A percentile compares a stretch with the other conserved stretches of the same genome.
These are phyloP conservation scores for Clarias pachynema DNA, from an alignment of 2,797 vertebrate species.

Conservation along the genomic window DNA sequence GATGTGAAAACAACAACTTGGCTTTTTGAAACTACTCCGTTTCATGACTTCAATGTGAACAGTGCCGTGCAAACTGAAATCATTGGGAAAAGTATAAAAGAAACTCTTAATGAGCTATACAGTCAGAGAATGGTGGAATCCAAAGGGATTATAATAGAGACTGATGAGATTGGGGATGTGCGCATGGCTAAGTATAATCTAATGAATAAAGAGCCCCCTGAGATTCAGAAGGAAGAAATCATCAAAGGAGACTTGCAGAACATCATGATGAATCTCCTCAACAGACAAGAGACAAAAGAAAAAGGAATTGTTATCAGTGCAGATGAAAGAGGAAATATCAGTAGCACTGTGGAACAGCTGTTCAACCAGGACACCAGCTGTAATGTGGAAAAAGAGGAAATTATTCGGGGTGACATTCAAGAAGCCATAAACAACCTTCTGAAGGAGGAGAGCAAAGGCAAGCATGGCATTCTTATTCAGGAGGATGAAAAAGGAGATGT, in stretches of 20 bases:
- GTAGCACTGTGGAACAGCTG: constrained; percentile 82
- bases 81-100: constrained; percentile 86
- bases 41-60: constrained; percentile 85
- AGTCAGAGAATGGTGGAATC: constrained; percentile 85
- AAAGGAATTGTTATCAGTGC: constrained; percentile 80
- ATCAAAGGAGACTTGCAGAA: constrained; percentile 85
- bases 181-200: constrained; percentile 93
- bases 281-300: constrained; percentile 73
- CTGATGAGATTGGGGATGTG: constrained; percentile 89
- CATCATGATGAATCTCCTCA: constrained; percentile 88
- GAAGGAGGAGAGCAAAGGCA: constrained; percentile 68
- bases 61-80: constrained; percentile 82
- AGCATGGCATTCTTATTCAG: constrained; percentile 90
- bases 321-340: constrained; percentile 88
- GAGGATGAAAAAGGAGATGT: constrained; percentile 91
- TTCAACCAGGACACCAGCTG: constrained; percentile 77
- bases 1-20: constrained; percentile 90
- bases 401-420: constrained; percentile 84
- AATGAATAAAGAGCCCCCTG: constrained; percentile 85
- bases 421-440: constrained; percentile 86
- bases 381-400: constrained; percentile 81
- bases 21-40: constrained; percentile 92
- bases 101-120: constrained; percentile 88
- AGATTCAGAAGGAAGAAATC: constrained; percentile 89
- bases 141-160: constrained; percentile 87